These are phyloP conservation scores for Zaprionus lineosus DNA, from an alignment of 2,888 invertebrate genomes.

Conservation along the genomic window DNA sequence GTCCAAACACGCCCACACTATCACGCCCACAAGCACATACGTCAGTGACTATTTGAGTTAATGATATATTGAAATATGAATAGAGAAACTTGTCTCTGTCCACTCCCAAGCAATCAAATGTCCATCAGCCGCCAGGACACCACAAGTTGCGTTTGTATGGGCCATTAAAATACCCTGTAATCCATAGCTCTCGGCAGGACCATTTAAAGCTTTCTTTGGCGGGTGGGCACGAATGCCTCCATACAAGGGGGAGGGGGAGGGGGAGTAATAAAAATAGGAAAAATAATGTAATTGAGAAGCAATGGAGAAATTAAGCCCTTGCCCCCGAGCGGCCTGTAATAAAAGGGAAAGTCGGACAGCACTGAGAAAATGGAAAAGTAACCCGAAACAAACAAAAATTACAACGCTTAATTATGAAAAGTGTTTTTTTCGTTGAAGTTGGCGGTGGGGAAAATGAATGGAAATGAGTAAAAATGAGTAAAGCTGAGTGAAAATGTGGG, in stretches of 20 bases:
- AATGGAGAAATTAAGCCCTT: constrained; percentile 29
- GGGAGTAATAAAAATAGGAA: not conserved
- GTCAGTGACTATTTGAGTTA: constrained; percentile 50
- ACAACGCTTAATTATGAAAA: constrained; percentile 76
- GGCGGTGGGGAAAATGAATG: constrained; percentile 31
- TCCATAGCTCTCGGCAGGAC: too few relatives aligned
- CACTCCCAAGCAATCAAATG: constrained; percentile 59
- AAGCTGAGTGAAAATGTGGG: constrained; percentile 47
- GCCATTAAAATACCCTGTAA: too few relatives aligned
- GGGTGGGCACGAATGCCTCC: too few relatives aligned
- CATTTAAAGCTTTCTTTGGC: too few relatives aligned
- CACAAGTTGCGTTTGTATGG: too few relatives aligned
- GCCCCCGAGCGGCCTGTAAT: constrained; percentile 7
- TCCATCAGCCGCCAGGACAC: constrained; percentile 57
- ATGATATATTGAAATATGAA: constrained; percentile 63
- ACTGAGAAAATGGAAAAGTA: constrained; percentile 15
- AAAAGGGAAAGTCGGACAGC: not conserved
- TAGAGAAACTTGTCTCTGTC: constrained; percentile 24
- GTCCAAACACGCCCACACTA: constrained; percentile 20
- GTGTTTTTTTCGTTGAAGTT: constrained; percentile 58
- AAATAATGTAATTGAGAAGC: constrained; percentile 36
- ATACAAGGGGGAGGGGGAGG: too few relatives aligned
- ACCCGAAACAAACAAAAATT: constrained; percentile 69
- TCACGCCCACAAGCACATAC: constrained; percentile 9
- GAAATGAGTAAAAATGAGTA: constrained; percentile 51